A percentile compares a stretch with the other conserved stretches of the same genome.
Evolutionary conservation across 2,113 vertebrate genomes (phyloP).

Genomic region (Eclectus roratus): DNA sequence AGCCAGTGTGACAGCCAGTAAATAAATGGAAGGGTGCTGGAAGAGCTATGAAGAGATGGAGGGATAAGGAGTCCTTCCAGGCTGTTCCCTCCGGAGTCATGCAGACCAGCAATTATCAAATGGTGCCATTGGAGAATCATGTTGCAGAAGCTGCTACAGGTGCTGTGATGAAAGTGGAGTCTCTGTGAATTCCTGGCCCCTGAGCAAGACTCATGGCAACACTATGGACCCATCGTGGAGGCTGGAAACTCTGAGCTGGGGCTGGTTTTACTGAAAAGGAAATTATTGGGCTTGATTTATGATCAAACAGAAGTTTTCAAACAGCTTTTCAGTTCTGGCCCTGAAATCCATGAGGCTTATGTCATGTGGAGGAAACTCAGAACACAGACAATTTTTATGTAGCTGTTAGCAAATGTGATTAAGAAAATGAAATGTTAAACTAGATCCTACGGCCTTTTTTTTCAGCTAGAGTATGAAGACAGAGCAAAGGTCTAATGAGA

Average conservation of each 20-base stretch:
- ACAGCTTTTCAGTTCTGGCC: not conserved
- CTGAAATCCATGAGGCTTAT: slow-evolving; percentile 20
- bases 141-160: not conserved
- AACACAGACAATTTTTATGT: not conserved
- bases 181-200: not conserved
- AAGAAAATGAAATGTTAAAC: not conserved
- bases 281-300: not conserved
- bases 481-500: not conserved
- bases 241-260: not conserved
- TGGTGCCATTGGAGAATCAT: not conserved
- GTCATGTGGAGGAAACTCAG: slow-evolving; percentile 29
- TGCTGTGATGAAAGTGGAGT: not conserved
- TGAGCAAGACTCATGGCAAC: not conserved
- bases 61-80: not conserved
- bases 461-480: not conserved
- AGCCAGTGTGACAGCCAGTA: not conserved
- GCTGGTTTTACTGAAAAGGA: not conserved
- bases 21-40: not conserved
- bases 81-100: not conserved
- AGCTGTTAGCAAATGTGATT: not conserved
- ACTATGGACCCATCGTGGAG: not conserved
- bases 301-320: slow-evolving; percentile 32
- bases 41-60: not conserved
- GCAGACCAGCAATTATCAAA: not conserved
- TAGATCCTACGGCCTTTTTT: not conserved